These are phyloP conservation scores for Xenopus laevis DNA, from an alignment of 2,113 vertebrate genomes.

Conservation along the genomic window DNA sequence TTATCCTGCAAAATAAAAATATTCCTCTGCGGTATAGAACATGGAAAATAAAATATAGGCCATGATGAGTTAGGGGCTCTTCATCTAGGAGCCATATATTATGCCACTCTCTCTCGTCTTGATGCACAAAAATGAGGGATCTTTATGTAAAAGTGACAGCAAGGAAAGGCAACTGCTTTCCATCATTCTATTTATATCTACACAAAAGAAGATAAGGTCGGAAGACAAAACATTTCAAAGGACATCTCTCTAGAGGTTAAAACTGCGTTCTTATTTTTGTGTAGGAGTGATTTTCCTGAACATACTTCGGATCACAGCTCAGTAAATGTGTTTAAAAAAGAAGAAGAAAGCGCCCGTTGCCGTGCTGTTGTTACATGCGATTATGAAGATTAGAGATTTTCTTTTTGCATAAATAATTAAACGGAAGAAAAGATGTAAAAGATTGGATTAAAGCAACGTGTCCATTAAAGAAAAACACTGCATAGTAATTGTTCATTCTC, in stretches of 20 bases:
- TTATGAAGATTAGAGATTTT: background rate
- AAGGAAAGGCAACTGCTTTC: constrained; percentile 46
- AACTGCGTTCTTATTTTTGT: constrained; percentile 9
- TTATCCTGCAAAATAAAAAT: background rate
- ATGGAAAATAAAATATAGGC: background rate
- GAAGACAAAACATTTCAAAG: constrained; percentile 43
- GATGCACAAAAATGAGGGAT: constrained; percentile 40
- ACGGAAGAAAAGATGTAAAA: constrained; percentile 38
- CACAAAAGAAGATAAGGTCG: constrained; percentile 43
- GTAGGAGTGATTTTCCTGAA: constrained; percentile 4
- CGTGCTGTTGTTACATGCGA: background rate
- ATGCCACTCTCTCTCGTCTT: constrained; percentile 55
- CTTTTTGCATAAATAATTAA: constrained; percentile 40
- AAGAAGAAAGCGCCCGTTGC: background rate
- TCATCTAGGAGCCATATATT: constrained; percentile 47
- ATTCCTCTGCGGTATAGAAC: no score
- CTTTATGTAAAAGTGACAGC: constrained; percentile 45
- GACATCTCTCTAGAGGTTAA: constrained; percentile 42
- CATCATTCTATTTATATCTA: constrained; percentile 44
- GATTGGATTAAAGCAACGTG: constrained; percentile 43
- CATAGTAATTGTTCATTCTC: constrained; percentile 37
- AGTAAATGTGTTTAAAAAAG: constrained; percentile 9
- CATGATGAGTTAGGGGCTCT: background rate
- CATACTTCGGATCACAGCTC: constrained; percentile 13
- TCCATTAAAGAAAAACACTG: constrained; percentile 40